phyloP scores from a whole-genome alignment of 2,888 invertebrate species.

The Rhodophaea formosa region DNA sequence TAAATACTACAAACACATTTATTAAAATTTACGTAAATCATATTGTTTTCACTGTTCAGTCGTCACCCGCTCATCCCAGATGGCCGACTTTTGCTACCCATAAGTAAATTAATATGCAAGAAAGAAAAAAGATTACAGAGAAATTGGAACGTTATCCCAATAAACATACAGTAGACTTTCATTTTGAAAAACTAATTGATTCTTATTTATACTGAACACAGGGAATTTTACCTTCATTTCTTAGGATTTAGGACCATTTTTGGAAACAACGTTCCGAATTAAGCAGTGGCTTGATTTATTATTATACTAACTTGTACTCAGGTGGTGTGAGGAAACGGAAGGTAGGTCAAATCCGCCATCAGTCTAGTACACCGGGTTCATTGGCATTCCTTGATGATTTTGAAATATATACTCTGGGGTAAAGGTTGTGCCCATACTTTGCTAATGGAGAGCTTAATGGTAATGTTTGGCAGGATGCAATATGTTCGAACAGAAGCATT shows the following conservation, averaged over 20 bases:
- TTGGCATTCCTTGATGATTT: conserved; percentile 39
- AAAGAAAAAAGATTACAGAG: neutral
- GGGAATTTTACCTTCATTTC: conserved; percentile 17
- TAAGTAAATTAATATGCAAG: conserved; percentile 3
- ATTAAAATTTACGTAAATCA: conserved; percentile 2
- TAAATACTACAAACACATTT: neutral
- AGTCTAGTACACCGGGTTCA: conserved; percentile 34
- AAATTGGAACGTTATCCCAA: neutral
- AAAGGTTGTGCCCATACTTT: conserved; percentile 30
- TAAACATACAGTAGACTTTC: neutral
- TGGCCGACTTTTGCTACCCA: conserved; percentile 7
- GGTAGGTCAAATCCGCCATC: conserved; percentile 56
- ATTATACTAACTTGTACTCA: conserved; percentile 32
- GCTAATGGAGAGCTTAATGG: conserved; percentile 17
- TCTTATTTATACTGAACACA: neutral
- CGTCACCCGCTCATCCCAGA: conserved; percentile 12
- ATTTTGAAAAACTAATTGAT: neutral
- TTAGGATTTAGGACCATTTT: conserved; percentile 21
- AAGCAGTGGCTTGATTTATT: conserved; percentile 38
- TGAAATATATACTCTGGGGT: conserved; percentile 39
- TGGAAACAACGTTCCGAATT: conserved; percentile 32
- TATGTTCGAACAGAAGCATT: neutral
- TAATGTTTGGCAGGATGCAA: conserved; percentile 12
- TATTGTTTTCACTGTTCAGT: conserved; percentile 4
- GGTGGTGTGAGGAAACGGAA: conserved; percentile 49